These are phyloP conservation scores for Oophaga pumilio DNA, from an alignment of 2,113 vertebrate species.

Conservation along the genomic window DNA sequence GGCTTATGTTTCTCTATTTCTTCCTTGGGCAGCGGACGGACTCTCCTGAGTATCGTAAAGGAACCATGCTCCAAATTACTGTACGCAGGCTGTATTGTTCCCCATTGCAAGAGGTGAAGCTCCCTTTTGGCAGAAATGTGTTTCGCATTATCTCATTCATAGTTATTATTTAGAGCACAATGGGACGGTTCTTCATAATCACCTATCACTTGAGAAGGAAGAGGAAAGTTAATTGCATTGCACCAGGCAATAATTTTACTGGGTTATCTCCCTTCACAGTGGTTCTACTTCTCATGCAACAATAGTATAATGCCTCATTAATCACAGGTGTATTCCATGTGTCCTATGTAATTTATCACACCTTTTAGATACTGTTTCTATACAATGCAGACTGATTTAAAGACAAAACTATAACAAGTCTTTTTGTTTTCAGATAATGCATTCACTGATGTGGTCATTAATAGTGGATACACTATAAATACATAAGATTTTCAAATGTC, in stretches of 20 bases:
- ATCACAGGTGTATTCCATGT: constrained; percentile 83
- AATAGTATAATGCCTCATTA: constrained; percentile 82
- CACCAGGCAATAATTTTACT: constrained; percentile 78
- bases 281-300: constrained; percentile 76
- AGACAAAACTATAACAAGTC: constrained; percentile 22
- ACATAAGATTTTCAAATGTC: not conserved
- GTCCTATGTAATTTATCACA: constrained; percentile 87
- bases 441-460: not conserved
- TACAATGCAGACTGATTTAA: constrained; percentile 20
- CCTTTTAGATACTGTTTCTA: constrained; percentile 57
- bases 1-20: constrained; percentile 25
- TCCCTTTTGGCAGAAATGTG: constrained; percentile 61
- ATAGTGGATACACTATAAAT: not conserved
- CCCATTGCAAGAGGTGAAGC: constrained; percentile 61
- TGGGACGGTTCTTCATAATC: constrained; percentile 61
- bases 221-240: constrained; percentile 84
- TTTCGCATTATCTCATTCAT: constrained; percentile 64
- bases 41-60: constrained; percentile 59
- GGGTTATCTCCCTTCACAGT: constrained; percentile 88
- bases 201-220: constrained; percentile 60
- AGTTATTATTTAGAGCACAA: constrained; percentile 69
- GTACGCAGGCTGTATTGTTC: constrained; percentile 64
- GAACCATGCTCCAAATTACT: constrained; percentile 63
- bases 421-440: constrained; percentile 29
- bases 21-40: constrained; percentile 51